Conservation (phyloP, 2,113 vertebrate species). For the Phaethornis superciliosus region DNA sequence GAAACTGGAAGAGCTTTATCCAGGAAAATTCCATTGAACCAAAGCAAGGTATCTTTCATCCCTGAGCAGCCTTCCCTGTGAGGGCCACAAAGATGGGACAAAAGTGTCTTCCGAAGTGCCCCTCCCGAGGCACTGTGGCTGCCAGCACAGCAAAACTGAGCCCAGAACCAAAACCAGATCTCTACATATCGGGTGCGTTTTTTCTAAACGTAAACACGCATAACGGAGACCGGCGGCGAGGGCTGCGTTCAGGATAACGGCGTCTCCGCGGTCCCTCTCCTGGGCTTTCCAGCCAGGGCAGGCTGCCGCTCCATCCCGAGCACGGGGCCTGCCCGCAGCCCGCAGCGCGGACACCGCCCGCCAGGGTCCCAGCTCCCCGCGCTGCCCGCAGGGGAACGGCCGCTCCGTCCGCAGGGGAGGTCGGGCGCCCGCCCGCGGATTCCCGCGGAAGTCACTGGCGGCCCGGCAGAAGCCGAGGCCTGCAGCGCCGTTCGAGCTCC, state of each 20-base stretch:
- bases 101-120: rapidly evolving
- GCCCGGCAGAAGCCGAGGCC: not conserved
- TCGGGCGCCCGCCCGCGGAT: no score
- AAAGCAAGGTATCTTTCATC: rapidly evolving
- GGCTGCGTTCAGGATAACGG: not conserved
- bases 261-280: no score
- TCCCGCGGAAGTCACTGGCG: not conserved
- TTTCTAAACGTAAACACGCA: rapidly evolving
- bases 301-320: not conserved
- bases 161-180: not conserved
- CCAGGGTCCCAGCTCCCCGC: not conserved
- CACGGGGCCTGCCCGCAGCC: not conserved
- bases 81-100: rapidly evolving
- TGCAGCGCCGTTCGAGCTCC: not conserved
- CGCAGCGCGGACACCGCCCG: not conserved
- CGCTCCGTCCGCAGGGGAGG: no score
- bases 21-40: not conserved
- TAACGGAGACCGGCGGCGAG: rapidly evolving
- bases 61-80: rapidly evolving
- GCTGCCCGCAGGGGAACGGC: no score
- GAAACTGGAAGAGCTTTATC: not conserved
- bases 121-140: not conserved
- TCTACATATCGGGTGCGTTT: rapidly evolving
- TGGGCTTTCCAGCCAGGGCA: no score
- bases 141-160: not conserved